Percentiles rank a stretch among this genome's conserved stretches.
phyloP scores from a whole-genome alignment of 2,797 vertebrate genomes.

The Zalophus californianus region DNA sequence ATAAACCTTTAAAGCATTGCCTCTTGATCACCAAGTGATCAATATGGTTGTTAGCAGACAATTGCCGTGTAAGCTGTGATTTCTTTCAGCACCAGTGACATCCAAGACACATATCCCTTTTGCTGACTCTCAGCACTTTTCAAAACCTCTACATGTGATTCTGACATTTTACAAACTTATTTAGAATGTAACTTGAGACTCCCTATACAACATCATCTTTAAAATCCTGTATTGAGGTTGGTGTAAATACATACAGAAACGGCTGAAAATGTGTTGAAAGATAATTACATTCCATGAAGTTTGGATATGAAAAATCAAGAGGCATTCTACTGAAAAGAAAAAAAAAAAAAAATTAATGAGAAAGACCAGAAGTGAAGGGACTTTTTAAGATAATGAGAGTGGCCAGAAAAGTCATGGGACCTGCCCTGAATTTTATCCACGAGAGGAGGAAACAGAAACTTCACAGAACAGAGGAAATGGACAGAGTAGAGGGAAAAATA shows the following conservation, averaged over 20 bases:
- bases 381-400: constrained; percentile 34
- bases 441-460: neutral
- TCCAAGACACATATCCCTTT: neutral
- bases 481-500: neutral
- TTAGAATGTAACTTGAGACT: neutral
- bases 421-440: neutral
- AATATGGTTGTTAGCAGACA: neutral
- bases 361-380: neutral
- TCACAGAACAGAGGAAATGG: neutral
- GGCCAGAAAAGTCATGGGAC: neutral
- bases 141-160: neutral
- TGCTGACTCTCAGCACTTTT: constrained; percentile 23
- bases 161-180: neutral
- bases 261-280: neutral
- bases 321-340: neutral
- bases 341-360: neutral
- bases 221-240: neutral
- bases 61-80: neutral
- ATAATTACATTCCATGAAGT: neutral
- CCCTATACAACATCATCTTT: neutral
- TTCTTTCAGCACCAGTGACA: neutral
- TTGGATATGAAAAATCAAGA: constrained; percentile 42
- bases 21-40: constrained; percentile 26
- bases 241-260: neutral
- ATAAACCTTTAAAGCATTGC: constrained; percentile 40